phyloP scores from a whole-genome alignment of 2,888 invertebrate genomes.

The Spilarctia lutea region DNA sequence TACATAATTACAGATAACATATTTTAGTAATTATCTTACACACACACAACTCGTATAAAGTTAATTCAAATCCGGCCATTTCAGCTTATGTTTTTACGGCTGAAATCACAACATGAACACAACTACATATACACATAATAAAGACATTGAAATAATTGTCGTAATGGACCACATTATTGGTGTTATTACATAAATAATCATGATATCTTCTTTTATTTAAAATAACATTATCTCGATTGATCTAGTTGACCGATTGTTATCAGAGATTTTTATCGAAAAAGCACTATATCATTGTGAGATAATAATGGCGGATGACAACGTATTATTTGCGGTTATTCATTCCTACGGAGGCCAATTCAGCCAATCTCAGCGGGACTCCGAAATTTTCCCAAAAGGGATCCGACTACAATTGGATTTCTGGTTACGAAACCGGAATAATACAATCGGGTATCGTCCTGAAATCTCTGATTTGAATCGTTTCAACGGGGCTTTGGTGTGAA shows the following conservation, averaged over 20 bases:
- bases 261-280: constrained; percentile 84
- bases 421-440: constrained; percentile 86
- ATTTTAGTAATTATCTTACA: constrained; percentile 49
- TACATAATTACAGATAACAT: constrained; percentile 44
- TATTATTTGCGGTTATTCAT: constrained; percentile 85
- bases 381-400: constrained; percentile 81
- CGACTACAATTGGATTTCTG: constrained; percentile 85
- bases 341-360: constrained; percentile 72
- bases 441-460: constrained; percentile 84
- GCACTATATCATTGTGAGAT: constrained; percentile 85
- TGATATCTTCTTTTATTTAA: constrained; percentile 79
- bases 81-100: constrained; percentile 67
- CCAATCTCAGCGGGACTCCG: constrained; percentile 83
- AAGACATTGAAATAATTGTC: constrained; percentile 80
- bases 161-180: constrained; percentile 60
- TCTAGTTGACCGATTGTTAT: constrained; percentile 76
- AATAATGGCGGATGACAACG: constrained; percentile 85
- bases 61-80: constrained; percentile 72
- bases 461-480: constrained; percentile 86
- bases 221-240: constrained; percentile 65
- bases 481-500: constrained; percentile 80
- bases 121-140: constrained; percentile 63
- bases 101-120: constrained; percentile 66
- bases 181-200: constrained; percentile 68
- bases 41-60: constrained; percentile 59